A percentile compares a stretch with the other conserved stretches of the same genome.
Conservation (phyloP, 2,888 invertebrate genomes). For the Patella pellucida region DNA sequence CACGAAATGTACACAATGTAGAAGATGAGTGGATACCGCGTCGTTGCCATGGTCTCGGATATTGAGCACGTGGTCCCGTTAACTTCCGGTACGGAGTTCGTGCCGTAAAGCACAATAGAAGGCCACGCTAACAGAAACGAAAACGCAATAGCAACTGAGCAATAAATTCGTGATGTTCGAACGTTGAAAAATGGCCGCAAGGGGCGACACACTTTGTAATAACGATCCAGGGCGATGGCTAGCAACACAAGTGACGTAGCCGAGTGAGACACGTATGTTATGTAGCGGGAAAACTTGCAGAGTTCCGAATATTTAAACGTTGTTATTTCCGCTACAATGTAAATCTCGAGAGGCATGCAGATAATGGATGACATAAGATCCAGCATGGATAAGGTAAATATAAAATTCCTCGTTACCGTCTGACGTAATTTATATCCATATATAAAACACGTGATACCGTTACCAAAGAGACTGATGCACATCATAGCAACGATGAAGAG, state of each 20-base stretch:
- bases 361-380: constrained; percentile 38
- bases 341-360: constrained; percentile 38
- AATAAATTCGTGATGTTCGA: constrained; percentile 42
- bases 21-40: constrained; percentile 40
- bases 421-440: constrained; percentile 34
- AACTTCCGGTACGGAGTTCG: constrained; percentile 22
- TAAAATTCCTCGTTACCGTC: constrained; percentile 41
- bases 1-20: constrained; percentile 37
- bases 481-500: constrained; percentile 16
- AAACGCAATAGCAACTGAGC: constrained; percentile 38
- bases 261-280: constrained; percentile 38
- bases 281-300: constrained; percentile 39
- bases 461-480: constrained; percentile 29
- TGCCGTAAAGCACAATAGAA: constrained; percentile 51
- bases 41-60: constrained; percentile 31
- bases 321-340: constrained; percentile 28
- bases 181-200: constrained; percentile 40
- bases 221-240: constrained; percentile 44
- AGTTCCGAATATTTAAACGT: constrained; percentile 32
- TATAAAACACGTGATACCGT: constrained; percentile 35
- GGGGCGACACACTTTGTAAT: constrained; percentile 51
- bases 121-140: constrained; percentile 46
- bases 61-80: constrained; percentile 43
- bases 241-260: constrained; percentile 36
- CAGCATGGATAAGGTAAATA: constrained; percentile 36